Base-by-base conservation (phyloP, 23 tunicate species). In the Ciona savignyi region DNA sequence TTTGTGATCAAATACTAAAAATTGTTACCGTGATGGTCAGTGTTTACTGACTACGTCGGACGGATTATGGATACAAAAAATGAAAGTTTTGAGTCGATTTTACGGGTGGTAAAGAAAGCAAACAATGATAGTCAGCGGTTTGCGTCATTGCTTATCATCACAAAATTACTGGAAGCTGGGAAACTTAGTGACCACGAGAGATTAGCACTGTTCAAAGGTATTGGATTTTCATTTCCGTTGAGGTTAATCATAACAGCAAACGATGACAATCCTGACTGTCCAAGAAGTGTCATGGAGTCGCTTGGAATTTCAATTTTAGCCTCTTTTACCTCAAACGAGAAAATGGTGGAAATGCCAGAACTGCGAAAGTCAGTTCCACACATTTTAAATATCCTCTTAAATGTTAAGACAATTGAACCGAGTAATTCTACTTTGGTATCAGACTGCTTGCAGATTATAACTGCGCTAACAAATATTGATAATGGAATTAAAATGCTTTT, bases 121-220 rank as follows among this genome's bases (percentile, higher is more conserved):
- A 79, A 83, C 63, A 78, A 82, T 42, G 97, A 90, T 60, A 83
- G 78, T 34, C 79, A 90, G 25, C 84, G 66, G 64, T 90, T 79
- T 84, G 97, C 97, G 28, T 76, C 97, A 15, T 63, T 90, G 61
- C 85, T 90, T 56, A 70, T 86, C 15, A 70, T 84, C 20, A 33
- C 90, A 68, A 83, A 84, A 70, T 23, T 72, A 31, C 24, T 79
- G 26, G 73, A 74, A 30, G 85, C 90, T 3, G 78, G 67, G 33
- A 48, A 60, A 1, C 70, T 90, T 11, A 42, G 78, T 30, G 28
- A 3, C 4, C 60, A 72, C 3, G 70, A 83, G 31, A 48, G 81
- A 68, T 61, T 31, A 62, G 60, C 75, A 31, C 3, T 83, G 11
- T 84, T 90, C 29, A 11, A 78, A 48, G 70, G 85, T 3, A 69